Conservation (phyloP, 2,797 vertebrate genomes). For the Denticeps clupeoides region DNA sequence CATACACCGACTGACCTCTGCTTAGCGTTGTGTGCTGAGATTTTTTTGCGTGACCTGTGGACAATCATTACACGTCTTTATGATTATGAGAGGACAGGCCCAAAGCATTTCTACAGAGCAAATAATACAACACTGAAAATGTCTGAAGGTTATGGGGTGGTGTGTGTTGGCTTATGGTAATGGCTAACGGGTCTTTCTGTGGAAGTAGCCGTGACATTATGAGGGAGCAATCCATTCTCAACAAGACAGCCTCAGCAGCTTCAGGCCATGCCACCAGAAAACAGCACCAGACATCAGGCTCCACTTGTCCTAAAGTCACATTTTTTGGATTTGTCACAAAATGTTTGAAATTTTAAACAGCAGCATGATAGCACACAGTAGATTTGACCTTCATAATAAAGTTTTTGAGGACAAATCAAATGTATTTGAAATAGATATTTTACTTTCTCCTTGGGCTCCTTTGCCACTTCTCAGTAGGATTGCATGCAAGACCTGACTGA, state of each 20-base stretch:
- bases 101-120: neutral
- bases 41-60: slow-evolving; percentile 1
- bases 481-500: no score
- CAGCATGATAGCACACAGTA: no score
- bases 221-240: neutral
- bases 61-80: neutral
- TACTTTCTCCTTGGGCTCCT: no score
- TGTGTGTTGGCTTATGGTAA: neutral
- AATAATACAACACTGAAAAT: neutral
- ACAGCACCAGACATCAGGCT: neutral
- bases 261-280: neutral
- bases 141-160: neutral
- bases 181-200: neutral
- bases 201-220: neutral
- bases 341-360: no score
- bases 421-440: no score
- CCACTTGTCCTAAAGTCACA: neutral
- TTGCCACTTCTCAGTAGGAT: no score
- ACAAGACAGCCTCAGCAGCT: neutral
- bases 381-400: no score
- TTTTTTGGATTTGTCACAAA: no score
- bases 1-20: neutral
- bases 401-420: no score
- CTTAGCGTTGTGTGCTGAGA: slow-evolving; percentile 1
- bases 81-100: neutral